These are phyloP conservation scores for Bolborhynchus lineola DNA, from an alignment of 2,113 vertebrate species.

Conservation along the genomic window DNA sequence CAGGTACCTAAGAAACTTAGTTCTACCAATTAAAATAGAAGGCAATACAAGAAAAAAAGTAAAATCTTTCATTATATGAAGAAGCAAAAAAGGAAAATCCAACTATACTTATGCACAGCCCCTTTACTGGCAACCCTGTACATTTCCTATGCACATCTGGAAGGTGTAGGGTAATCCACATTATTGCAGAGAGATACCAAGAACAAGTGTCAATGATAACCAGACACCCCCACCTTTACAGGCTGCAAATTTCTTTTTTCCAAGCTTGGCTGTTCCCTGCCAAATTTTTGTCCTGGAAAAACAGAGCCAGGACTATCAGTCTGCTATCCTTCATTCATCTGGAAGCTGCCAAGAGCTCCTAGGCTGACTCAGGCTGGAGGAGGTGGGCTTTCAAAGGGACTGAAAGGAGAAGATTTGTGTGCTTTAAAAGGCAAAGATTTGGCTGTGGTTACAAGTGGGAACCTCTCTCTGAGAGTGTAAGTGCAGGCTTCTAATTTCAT, in stretches of 20 bases:
- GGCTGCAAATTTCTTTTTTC: neutral
- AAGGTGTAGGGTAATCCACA: neutral
- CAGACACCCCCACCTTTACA: neutral
- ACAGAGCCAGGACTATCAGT: neutral
- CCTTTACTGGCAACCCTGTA: neutral
- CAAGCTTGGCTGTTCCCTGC: neutral
- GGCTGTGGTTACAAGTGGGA: neutral
- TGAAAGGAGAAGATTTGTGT: neutral
- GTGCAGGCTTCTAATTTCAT: neutral
- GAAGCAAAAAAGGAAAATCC: neutral
- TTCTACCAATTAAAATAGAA: neutral
- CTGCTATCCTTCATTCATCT: neutral
- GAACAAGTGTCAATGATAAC: fast-evolving
- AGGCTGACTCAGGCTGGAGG: neutral
- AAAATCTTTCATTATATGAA: neutral
- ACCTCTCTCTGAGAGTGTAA: neutral
- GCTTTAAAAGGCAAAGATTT: fast-evolving
- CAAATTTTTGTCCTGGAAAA: neutral
- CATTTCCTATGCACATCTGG: neutral
- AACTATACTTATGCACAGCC: neutral
- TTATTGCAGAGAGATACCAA: neutral
- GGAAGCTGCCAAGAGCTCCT: neutral
- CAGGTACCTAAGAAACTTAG: neutral
- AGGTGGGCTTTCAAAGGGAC: neutral
- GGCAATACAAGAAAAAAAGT: neutral